Evolutionary conservation across 2,888 invertebrate species (phyloP), one percentile per base, ranked within the genome.

Genomic region (Biston betularia): DNA sequence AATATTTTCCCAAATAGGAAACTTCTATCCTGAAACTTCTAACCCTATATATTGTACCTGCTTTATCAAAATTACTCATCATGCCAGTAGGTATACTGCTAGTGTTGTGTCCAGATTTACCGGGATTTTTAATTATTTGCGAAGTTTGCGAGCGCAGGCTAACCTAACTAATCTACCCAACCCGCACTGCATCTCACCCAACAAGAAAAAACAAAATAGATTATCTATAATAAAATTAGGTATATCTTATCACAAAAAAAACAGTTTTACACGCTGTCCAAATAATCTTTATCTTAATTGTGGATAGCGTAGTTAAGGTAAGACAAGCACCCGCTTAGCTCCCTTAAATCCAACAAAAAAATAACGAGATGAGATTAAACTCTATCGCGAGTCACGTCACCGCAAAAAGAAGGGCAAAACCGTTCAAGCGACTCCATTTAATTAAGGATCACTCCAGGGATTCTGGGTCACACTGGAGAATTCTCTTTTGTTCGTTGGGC

Each of bases 361-460:
- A 63, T 67, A 63, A 68, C 59, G 64, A 57, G 59, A 65, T 59
- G 54, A 68, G 63, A 64, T 69, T 72, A 63, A 68, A 74, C 65
- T 69, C 65, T 61, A 68, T 67, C 63, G 53, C 67, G 38, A 64
- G 65, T 69, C 66, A 56, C 57, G 46, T 69, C 66, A 59, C 59
- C 38, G 65, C 50, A 60, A 65, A 72, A 72, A 67, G 62, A 59
- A 65, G 71, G 70, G 64, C 73, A 70, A 61, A 73, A 66, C 69
- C 68, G 68, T 63, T 71, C 62, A 73, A 63, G 68, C 73, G 70
- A 66, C 65, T 73, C 67, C 68, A 69, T 70, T 71, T 74, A 75
- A 75, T 75, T 73, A 75, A 71, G 71, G 75, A 75, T 61, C 72
- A 69, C 71, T 70, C 70, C 61, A 59, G 71, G 63, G 67, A 64